A percentile compares a stretch with the other conserved stretches of the same genome.
Evolutionary conservation across 2,888 invertebrate species (phyloP).

Genomic region (Peribatodes rhomboidaria): DNA sequence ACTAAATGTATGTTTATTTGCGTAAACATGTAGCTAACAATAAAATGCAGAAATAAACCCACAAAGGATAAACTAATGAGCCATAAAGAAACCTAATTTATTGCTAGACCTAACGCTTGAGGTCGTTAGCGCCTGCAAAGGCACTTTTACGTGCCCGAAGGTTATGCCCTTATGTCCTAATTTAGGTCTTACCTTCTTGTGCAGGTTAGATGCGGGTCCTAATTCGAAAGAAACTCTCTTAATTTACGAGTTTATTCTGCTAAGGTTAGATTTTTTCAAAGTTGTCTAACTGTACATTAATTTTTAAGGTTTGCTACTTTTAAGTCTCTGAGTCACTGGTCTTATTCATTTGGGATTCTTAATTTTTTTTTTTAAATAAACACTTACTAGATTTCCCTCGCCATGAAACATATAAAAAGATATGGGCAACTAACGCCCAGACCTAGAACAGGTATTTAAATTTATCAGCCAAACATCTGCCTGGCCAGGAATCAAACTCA

Average conservation of each 20-base stretch:
- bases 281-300: too few relatives aligned
- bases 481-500: too few relatives aligned
- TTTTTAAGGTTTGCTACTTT: too few relatives aligned
- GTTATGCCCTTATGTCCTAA: slow-evolving; percentile 61
- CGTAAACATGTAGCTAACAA: background rate
- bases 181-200: slow-evolving; percentile 61
- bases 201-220: background rate
- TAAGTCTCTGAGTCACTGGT: too few relatives aligned
- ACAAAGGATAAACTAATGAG: slow-evolving; percentile 14
- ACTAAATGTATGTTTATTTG: background rate
- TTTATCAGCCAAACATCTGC: too few relatives aligned
- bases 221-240: background rate
- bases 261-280: background rate
- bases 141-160: slow-evolving; percentile 73
- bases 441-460: too few relatives aligned
- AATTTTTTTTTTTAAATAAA: too few relatives aligned
- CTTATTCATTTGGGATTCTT: too few relatives aligned
- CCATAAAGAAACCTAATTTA: slow-evolving; percentile 7
- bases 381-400: too few relatives aligned
- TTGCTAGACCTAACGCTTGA: slow-evolving; percentile 45
- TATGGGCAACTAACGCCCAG: too few relatives aligned
- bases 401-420: too few relatives aligned
- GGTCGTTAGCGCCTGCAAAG: slow-evolving; percentile 59
- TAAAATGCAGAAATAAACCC: background rate
- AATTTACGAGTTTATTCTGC: background rate